phyloP scores from a whole-genome alignment of 2,888 invertebrate genomes.

The Trissolcus japonicus region DNA sequence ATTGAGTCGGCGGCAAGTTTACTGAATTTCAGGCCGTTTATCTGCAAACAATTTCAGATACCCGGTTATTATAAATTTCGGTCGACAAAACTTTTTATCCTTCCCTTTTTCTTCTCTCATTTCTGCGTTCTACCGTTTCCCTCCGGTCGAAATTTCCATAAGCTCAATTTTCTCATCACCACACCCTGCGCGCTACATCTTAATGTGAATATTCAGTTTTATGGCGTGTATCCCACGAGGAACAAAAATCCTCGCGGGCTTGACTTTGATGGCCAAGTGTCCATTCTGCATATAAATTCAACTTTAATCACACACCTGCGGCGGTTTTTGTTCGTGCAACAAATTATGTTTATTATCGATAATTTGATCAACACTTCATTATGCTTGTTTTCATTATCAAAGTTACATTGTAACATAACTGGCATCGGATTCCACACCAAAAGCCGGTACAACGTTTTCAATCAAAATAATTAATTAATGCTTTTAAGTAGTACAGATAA shows the following conservation, averaged over 20 bases:
- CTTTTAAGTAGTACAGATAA: no score
- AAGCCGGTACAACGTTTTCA: no score
- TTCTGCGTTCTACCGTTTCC: conserved; percentile 15
- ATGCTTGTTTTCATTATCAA: no score
- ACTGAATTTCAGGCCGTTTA: conserved; percentile 21
- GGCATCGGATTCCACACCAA: no score
- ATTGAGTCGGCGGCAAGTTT: conserved; percentile 24
- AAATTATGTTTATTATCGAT: no score
- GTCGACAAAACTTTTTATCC: conserved; percentile 22
- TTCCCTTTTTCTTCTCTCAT: not conserved
- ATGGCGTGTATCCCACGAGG: conserved; percentile 27
- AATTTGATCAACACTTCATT: no score
- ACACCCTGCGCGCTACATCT: conserved; percentile 24
- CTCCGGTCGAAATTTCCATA: conserved; percentile 33
- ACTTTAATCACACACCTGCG: conserved; percentile 2
- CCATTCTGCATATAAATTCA: conserved; percentile 17
- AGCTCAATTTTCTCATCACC: conserved; percentile 40
- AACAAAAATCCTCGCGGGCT: conserved; percentile 28
- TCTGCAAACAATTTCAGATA: conserved; percentile 22
- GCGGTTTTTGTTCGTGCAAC: no score
- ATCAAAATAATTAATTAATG: no score
- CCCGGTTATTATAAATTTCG: conserved; percentile 26
- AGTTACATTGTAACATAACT: no score
- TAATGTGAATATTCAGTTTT: conserved; percentile 41
- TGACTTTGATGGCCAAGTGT: conserved; percentile 12